Percentiles rank a stretch among this genome's conserved stretches.
These are phyloP conservation scores for Akabosia matsudoensis DNA, from an alignment of 1,140 invertebrate species.

Conservation along the genomic window DNA sequence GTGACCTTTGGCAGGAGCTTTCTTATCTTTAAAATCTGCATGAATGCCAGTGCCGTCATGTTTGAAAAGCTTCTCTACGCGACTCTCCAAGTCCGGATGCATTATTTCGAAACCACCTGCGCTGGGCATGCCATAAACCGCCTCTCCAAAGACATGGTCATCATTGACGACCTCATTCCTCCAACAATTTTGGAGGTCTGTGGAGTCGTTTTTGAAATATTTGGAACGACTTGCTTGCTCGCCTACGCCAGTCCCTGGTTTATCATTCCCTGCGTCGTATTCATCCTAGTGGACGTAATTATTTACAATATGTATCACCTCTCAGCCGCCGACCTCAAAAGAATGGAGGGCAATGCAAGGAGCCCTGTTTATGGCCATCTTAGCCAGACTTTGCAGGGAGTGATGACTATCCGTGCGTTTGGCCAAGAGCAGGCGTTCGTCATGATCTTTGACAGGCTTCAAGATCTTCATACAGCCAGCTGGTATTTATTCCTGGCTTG, in stretches of 20 bases:
- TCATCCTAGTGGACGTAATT: neutral
- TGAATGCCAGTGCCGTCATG: constrained; percentile 4
- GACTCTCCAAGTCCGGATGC: neutral
- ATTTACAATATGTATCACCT: neutral
- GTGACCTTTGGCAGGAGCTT: neutral
- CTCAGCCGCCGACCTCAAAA: neutral
- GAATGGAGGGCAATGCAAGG: constrained; percentile 19
- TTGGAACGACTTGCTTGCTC: constrained; percentile 17
- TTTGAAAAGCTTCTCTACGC: constrained; percentile 9
- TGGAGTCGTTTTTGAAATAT: constrained; percentile 20
- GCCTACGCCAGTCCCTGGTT: neutral
- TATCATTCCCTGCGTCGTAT: neutral
- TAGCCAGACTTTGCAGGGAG: constrained; percentile 10
- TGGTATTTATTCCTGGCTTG: neutral
- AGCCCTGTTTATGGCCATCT: constrained; percentile 19
- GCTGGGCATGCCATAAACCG: constrained; percentile 25
- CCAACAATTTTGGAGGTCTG: neutral
- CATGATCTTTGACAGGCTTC: constrained; percentile 3
- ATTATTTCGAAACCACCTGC: constrained; percentile 21
- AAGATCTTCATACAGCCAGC: constrained; percentile 2
- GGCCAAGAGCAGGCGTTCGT: constrained; percentile 19
- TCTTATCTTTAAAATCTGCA: constrained; percentile 4
- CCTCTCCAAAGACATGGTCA: constrained; percentile 24
- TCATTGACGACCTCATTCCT: constrained; percentile 20
- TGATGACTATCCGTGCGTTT: constrained; percentile 27